These are phyloP conservation scores for Eilema depressum DNA, from an alignment of 2,888 invertebrate genomes.

Conservation along the genomic window DNA sequence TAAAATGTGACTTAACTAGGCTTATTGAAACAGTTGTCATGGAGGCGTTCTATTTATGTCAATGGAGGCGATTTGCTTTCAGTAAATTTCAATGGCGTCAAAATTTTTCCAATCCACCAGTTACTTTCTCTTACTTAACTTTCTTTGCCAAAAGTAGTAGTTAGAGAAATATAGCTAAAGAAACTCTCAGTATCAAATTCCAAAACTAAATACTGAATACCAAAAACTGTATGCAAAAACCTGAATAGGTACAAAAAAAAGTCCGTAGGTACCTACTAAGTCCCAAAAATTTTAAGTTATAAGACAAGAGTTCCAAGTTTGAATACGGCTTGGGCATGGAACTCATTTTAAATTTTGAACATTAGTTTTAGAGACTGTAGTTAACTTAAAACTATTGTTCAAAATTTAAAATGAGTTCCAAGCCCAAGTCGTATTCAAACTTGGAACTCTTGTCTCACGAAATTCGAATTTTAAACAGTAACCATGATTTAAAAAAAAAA, in stretches of 20 bases:
- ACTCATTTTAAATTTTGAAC: neutral
- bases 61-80: neutral
- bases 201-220: neutral
- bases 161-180: neutral
- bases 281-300: neutral
- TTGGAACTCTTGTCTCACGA: neutral
- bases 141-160: conserved; percentile 7
- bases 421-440: neutral
- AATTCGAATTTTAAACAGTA: neutral
- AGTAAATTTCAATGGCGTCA: neutral
- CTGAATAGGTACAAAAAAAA: too few species aligned
- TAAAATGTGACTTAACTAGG: neutral
- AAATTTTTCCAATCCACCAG: neutral
- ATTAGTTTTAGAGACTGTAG: neutral
- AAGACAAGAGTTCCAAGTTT: neutral
- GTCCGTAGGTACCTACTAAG: too few species aligned
- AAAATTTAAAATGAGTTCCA: neutral
- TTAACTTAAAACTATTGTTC: neutral
- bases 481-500: neutral
- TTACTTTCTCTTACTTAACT: conserved; percentile 15
- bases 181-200: neutral
- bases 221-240: too few species aligned
- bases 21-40: neutral
- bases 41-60: neutral
- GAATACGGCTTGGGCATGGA: neutral